Conservation (phyloP, 2,797 vertebrate species). For the Mormyrops boulengeri region DNA sequence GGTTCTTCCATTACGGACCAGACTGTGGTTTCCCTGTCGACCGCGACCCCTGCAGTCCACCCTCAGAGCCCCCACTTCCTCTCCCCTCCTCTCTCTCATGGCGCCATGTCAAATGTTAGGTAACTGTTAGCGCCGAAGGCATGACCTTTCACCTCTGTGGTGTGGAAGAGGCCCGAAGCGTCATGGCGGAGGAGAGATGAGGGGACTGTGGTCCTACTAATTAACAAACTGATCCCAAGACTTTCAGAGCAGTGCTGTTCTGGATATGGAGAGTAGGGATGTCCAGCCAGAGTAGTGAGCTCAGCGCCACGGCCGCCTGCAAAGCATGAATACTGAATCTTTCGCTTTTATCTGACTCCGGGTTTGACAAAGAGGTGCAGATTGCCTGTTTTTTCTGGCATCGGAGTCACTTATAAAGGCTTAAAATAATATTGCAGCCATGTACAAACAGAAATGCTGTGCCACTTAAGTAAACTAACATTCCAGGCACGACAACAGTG, state of each 20-base stretch:
- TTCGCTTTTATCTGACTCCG: neutral
- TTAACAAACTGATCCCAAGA: neutral
- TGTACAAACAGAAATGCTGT: neutral
- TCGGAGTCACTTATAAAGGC: neutral
- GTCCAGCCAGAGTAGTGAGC: neutral
- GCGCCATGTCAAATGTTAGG: conserved; percentile 59
- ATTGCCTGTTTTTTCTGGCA: neutral
- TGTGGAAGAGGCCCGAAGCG: conserved; percentile 40
- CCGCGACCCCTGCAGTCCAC: conserved; percentile 8
- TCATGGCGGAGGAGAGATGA: conserved; percentile 9
- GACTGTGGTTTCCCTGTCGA: conserved; percentile 20
- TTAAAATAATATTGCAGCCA: neutral
- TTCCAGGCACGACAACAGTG: neutral
- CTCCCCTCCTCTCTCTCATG: conserved; percentile 19
- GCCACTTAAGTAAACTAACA: neutral
- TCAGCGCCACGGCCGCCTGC: neutral
- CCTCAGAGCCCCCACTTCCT: neutral
- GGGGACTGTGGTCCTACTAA: neutral
- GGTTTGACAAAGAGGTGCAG: neutral
- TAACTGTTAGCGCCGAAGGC: conserved; percentile 51
- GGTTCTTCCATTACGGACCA: conserved; percentile 18
- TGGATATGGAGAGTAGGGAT: neutral
- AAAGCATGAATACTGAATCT: neutral
- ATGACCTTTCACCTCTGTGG: conserved; percentile 53
- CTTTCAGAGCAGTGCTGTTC: neutral